Percentiles rank a stretch among this genome's conserved stretches.
These are phyloP conservation scores for Gastracanthus pulcherrimus DNA, from an alignment of 2,888 invertebrate species.

Conservation along the genomic window DNA sequence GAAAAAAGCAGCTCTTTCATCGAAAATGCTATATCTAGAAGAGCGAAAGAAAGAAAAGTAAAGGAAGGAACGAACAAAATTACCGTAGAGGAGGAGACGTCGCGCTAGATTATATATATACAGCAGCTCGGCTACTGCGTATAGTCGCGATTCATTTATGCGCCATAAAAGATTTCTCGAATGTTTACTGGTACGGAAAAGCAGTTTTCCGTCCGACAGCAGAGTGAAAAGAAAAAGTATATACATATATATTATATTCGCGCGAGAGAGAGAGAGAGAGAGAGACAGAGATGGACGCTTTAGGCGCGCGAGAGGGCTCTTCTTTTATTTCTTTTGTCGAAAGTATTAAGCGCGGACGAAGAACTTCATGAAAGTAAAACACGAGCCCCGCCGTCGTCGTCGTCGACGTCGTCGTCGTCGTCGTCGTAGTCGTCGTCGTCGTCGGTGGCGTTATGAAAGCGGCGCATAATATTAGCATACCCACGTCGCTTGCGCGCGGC, in stretches of 20 bases:
- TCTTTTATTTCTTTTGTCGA: constrained; percentile 57
- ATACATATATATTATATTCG: background rate
- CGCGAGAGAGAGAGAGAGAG: too few relatives aligned
- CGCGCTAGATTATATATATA: background rate
- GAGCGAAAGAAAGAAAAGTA: background rate
- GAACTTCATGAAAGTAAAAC: constrained; percentile 70
- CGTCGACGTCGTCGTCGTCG: too few relatives aligned
- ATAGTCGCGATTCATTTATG: constrained; percentile 50
- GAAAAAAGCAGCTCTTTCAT: constrained; percentile 31
- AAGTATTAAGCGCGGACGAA: constrained; percentile 64
- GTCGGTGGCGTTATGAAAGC: constrained; percentile 65
- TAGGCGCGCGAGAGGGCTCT: constrained; percentile 6
- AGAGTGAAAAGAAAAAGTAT: background rate
- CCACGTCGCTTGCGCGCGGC: constrained; percentile 53
- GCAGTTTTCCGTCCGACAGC: constrained; percentile 35
- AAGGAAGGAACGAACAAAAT: background rate
- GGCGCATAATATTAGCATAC: constrained; percentile 68
- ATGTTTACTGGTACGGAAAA: constrained; percentile 59
- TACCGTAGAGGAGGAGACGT: too few relatives aligned
- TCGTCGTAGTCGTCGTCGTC: constrained; percentile 24
- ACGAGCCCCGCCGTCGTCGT: constrained; percentile 43
- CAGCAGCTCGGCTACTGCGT: too few relatives aligned
- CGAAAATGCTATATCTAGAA: constrained; percentile 26
- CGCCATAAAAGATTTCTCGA: constrained; percentile 46
- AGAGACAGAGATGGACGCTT: background rate